Evolutionary conservation across 2,797 vertebrate species (phyloP).

Genomic region (Gymnopithys bicolor): DNA sequence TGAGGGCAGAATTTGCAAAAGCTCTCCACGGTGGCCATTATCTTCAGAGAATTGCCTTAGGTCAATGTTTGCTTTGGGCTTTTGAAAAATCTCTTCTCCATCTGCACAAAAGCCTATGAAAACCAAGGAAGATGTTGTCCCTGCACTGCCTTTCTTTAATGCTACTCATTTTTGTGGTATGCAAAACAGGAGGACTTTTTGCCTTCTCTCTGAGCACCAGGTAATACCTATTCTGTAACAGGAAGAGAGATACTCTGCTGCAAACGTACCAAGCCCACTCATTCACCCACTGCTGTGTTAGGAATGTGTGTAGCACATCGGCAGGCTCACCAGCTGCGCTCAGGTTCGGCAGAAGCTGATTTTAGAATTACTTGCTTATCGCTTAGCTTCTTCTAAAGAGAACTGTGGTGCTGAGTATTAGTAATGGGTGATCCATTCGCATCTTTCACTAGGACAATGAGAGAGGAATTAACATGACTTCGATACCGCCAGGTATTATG

Average conservation of each 20-base stretch:
- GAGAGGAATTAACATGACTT: background rate
- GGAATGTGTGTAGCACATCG: background rate
- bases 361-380: background rate
- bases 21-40: background rate
- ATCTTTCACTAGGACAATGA: background rate
- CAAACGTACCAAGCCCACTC: background rate
- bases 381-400: background rate
- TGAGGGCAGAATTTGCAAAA: background rate
- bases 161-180: background rate
- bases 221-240: slow-evolving; percentile 13
- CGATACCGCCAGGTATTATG: background rate
- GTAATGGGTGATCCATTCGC: background rate
- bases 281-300: background rate
- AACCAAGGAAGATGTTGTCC: background rate
- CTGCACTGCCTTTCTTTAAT: background rate
- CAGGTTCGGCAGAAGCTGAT: background rate
- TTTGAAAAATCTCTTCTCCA: background rate
- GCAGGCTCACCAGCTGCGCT: background rate
- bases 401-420: background rate
- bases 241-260: background rate
- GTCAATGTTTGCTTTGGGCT: background rate
- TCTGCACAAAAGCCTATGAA: background rate
- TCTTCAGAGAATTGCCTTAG: background rate
- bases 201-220: background rate
- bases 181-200: background rate